Conservation (phyloP, 2,797 vertebrate genomes). For the Ambastaia sidthimunki region DNA sequence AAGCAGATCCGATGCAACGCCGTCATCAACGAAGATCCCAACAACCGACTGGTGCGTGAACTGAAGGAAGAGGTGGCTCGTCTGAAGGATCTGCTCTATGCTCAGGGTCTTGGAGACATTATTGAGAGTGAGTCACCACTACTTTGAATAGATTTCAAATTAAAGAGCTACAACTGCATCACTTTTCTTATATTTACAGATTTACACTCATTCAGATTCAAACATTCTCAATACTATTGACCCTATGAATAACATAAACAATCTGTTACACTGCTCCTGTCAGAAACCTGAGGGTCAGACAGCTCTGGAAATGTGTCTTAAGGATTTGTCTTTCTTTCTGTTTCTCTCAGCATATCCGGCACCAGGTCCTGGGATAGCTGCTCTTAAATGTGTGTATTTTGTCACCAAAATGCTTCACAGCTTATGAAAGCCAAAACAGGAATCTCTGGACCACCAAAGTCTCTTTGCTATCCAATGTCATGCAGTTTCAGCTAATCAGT, state of each 20-base stretch:
- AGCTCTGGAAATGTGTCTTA: constrained; percentile 35
- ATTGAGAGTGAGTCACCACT: constrained; percentile 90
- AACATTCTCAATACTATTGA: neutral
- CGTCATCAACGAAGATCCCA: constrained; percentile 97
- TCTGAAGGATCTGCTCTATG: constrained; percentile 90
- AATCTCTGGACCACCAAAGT: constrained; percentile 68
- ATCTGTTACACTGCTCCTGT: neutral
- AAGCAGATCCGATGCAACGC: constrained; percentile 95
- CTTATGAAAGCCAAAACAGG: constrained; percentile 59
- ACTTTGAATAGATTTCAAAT: neutral
- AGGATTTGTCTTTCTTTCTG: constrained; percentile 40
- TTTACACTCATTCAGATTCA: neutral
- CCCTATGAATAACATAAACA: neutral
- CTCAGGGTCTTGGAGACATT: constrained; percentile 97
- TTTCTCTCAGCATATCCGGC: constrained; percentile 75
- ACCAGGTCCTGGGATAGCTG: constrained; percentile 71
- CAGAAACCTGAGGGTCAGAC: constrained; percentile 6
- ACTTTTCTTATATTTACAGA: neutral
- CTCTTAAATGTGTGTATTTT: constrained; percentile 84
- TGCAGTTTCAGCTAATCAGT: neutral
- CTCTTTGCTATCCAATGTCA: neutral
- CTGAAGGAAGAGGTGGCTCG: constrained; percentile 97
- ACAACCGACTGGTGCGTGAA: constrained; percentile 96
- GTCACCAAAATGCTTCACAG: constrained; percentile 72
- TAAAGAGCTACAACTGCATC: neutral